These are phyloP conservation scores for Aeoliscus strigatus DNA, from an alignment of 2,797 vertebrate species.

Conservation along the genomic window DNA sequence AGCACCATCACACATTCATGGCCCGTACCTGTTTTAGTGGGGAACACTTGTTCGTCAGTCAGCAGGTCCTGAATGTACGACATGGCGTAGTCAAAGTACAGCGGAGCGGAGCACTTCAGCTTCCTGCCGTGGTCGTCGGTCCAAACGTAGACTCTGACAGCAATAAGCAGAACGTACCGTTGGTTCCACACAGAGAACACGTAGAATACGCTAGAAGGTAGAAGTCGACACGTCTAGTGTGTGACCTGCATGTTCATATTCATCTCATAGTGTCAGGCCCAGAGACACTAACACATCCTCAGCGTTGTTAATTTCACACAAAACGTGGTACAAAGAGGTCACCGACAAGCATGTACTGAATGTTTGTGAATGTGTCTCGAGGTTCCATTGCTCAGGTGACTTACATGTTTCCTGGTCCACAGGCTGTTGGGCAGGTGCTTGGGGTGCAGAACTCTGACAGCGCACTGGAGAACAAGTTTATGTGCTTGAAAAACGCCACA, in stretches of 20 bases:
- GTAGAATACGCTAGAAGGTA: no score
- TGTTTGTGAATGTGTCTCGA: no score
- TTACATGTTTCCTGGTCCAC: constrained; percentile 72
- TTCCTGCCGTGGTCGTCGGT: constrained; percentile 77
- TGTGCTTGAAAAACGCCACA: constrained; percentile 77
- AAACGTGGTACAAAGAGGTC: no score
- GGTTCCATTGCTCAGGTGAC: constrained; percentile 12
- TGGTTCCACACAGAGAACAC: no score
- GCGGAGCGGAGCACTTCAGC: constrained; percentile 76
- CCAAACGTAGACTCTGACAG: constrained; percentile 74
- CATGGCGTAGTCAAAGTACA: constrained; percentile 80
- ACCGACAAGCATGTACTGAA: no score
- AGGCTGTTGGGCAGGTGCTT: constrained; percentile 72
- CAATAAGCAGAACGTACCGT: background rate
- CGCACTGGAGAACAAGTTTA: constrained; percentile 75
- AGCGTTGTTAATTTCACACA: no score
- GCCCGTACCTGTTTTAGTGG: constrained; percentile 71
- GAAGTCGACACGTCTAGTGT: no score
- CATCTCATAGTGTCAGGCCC: no score
- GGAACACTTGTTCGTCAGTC: constrained; percentile 77
- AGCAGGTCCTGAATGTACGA: constrained; percentile 79
- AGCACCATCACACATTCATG: no score
- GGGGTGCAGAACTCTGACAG: constrained; percentile 77
- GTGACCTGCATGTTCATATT: no score
- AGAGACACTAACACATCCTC: no score